Percentiles rank a stretch among this genome's conserved stretches.
Conservation (phyloP, 1,140 invertebrate genomes). For the Drosophila erecta region DNA sequence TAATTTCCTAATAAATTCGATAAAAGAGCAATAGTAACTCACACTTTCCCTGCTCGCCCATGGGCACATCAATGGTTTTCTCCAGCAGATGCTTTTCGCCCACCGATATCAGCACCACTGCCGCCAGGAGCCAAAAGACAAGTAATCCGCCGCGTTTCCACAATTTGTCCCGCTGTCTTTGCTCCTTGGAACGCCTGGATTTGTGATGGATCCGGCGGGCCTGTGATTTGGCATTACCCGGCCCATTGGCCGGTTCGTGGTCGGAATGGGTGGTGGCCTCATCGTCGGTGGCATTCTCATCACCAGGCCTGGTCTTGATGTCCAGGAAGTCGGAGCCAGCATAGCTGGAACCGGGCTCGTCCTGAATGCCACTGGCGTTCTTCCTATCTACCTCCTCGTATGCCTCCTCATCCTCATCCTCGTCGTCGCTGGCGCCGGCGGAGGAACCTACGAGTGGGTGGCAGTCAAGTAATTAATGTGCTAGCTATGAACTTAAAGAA, state of each 20-base stretch:
- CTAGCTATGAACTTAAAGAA: not conserved
- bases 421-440: constrained; percentile 53
- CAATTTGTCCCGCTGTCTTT: constrained; percentile 56
- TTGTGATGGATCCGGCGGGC: constrained; percentile 63
- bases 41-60: constrained; percentile 67
- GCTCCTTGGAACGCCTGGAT: constrained; percentile 69
- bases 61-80: constrained; percentile 74
- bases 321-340: constrained; percentile 71
- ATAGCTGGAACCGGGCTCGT: constrained; percentile 58
- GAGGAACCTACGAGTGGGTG: constrained; percentile 51
- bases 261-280: constrained; percentile 78
- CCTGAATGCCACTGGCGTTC: constrained; percentile 23
- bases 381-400: constrained; percentile 45
- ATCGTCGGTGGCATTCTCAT: constrained; percentile 69
- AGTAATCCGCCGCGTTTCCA: constrained; percentile 62
- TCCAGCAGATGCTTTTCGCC: constrained; percentile 78
- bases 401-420: constrained; percentile 39
- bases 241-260: constrained; percentile 62
- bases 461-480: constrained; percentile 35
- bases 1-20: too few species aligned
- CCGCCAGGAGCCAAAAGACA: constrained; percentile 69
- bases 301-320: constrained; percentile 33
- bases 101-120: constrained; percentile 66
- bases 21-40: not conserved
- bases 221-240: constrained; percentile 64